Evolutionary conservation across 2,113 vertebrate genomes (phyloP), one percentile per base, ranked within the genome.

Genomic region (Lethenteron reissneri): DNA sequence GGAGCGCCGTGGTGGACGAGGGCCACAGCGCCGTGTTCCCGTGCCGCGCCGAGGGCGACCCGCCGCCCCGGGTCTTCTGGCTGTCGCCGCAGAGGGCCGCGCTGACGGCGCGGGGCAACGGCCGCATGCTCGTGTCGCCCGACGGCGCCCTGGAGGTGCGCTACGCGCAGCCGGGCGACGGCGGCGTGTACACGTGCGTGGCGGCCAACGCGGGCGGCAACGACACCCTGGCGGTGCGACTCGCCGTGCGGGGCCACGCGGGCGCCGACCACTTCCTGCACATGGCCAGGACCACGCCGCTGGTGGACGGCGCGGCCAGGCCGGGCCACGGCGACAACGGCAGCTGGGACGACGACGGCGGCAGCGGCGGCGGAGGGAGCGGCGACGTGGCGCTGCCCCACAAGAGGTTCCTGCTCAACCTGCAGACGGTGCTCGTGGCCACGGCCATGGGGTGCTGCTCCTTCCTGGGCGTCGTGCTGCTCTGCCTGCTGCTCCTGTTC

Each of bases 371-470:
- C 81, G 88, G 84, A n/a, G n/a, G 25, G 9, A 68, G 88, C 86
- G 80, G 91, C 92, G 41, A 41, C 41, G 41, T 41, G 41, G 41
- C 41, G 41, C 41, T 41, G 41, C 41, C 41, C 1, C 41, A 41
- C 41, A 41, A 41, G 41, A 41, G 41, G 76, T 97, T 99, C 77
- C 92, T 92, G 59, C 97, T 99, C 71, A 92, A 97, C 79, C 95
- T 99, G 80, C 97, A 99, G 84, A 97, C 92, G 70, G 79, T 97
- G 79, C 97, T 99, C 81, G 97, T 99, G 1, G 94, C 94, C 60
- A 96, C 94, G 80, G 96, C 94, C 56, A 97, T 99, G 94, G 94
- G 94, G 60, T 99, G 97, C 83, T 97, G 96, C 77, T 99, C 92
- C 21, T 97, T 97, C 79, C 84, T 97, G 73, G 94, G 92, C 1